Conservation (phyloP, 2,113 vertebrate species). For the Dipodomys merriami region DNA sequence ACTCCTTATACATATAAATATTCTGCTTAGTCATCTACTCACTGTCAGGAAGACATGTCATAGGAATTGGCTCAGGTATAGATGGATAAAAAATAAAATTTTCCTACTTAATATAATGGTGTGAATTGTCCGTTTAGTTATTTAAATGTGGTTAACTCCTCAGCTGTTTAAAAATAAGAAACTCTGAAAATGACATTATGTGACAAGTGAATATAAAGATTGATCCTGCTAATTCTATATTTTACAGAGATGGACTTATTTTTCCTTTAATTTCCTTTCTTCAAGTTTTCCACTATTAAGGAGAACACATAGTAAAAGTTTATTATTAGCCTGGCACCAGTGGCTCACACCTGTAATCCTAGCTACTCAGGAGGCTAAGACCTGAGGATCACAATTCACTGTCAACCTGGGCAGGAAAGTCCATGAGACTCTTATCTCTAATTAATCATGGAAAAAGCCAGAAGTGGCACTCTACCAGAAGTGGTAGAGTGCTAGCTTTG, state of each 20-base stretch:
- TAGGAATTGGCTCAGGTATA: neutral
- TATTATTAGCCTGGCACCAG: too few relatives aligned
- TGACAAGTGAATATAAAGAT: neutral
- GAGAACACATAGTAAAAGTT: neutral
- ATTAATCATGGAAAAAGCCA: too few relatives aligned
- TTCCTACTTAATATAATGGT: neutral
- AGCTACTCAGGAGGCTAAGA: too few relatives aligned
- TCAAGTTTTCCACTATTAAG: neutral
- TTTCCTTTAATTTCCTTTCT: neutral
- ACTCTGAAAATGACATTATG: neutral
- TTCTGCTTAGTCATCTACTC: neutral
- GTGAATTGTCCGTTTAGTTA: neutral
- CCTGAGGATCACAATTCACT: too few relatives aligned
- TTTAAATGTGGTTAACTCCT: neutral
- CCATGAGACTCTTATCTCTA: too few relatives aligned
- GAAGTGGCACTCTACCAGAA: too few relatives aligned
- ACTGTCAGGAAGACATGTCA: neutral
- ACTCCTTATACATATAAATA: neutral
- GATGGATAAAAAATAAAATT: neutral
- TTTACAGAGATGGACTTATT: neutral
- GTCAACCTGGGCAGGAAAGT: too few relatives aligned
- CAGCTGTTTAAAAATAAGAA: neutral
- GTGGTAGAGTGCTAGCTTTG: too few relatives aligned
- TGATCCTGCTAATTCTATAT: neutral
- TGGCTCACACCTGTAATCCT: too few relatives aligned